Base-by-base conservation (phyloP, 2,113 vertebrate species). In the Plecotus auritus region DNA sequence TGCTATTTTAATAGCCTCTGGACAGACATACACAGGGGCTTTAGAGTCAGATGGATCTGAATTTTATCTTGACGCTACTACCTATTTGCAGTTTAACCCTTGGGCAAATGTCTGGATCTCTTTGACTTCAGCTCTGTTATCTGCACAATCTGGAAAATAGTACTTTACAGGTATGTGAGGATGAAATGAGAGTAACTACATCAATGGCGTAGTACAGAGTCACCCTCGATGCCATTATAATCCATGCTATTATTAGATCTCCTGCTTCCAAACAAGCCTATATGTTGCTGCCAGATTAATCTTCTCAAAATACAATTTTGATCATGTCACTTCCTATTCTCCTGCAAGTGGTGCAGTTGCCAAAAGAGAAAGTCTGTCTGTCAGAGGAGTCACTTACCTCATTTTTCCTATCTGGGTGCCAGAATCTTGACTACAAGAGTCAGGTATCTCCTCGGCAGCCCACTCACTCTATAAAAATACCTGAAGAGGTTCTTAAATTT, bases 351-450 rank as follows among this genome's bases (percentile, higher is more conserved):
- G 61, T 37, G 2, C n/a, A n/a, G n/a, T 64, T 97, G 94, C 95
- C 90, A 93, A 40, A 18, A 51, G 88, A 80, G 77, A 77, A 94
- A 90, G 59, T 49, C 92, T 95, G 80, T 86, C 92, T 94, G 47
- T 54, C 37, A 91, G 35, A 30, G 76, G 66, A 93, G 54, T 76
- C 76, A 72, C 74, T 96, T 91, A 96, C 90, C 85, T 97, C 94
- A 94, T 96, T 95, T 97, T 97, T 95, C 91, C 96, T 83, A 74
- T 72, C 84, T 59, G 77, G 30, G 37, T 97, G 97, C 96, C 97
- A 97, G 88, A 92, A 89, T 59, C 77, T 93, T 95, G 81, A 90
- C 85, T 95, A 14, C 12, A 85, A 56, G 86, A 91, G 77, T 83
- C 59, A 90, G 70, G 76, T 90, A 93, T 88, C 81, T 96, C 59